Evolutionary conservation across 2,888 invertebrate species (phyloP), one percentile per base, ranked within the genome.

Genomic region (Bembecia ichneumoniformis): DNA sequence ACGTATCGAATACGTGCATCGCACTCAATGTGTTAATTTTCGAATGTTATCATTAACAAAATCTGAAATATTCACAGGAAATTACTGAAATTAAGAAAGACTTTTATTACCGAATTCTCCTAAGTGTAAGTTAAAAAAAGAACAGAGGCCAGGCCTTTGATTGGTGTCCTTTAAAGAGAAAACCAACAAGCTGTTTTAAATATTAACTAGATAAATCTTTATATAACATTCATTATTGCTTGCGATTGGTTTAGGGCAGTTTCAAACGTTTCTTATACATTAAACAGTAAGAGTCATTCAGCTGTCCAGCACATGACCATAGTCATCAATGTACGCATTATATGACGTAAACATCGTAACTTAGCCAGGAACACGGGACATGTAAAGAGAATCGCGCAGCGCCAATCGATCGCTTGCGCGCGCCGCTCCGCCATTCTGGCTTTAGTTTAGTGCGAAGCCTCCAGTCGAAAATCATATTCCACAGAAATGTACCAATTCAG

Each of bases 331-430:
- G 83, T 84, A 83, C 83, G 84, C 83, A 82, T 74, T 69, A 71
- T 70, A 75, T 84, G 84, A 84, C 83, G 84, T 83, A 83, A 82
- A 84, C 76, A 71, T 74, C 72, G 72, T 65, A 69, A 68, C 70
- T 75, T 71, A 64, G 71, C 71, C 67, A 71, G 74, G 71, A 73
- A 71, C 71, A 64, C 53, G 52, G 64, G 16, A 11, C 68, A 66
- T 68, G 66, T 64, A 63, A 46, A 64, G 69, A 68, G 66, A 66
- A 67, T 71, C 82, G 71, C 74, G 84, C 86, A 82, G 75, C 78
- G 71, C 58, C 69, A 65, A 86, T 86, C 86, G 86, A 86, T 86
- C 78, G 78, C 43, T 9, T 82, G 84, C 86, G 86, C 86, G 86
- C 86, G 86, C 86, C 84, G 9, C 73, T 66, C 62, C 66, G 66